Evolutionary conservation across 1,140 invertebrate genomes (phyloP).

Genomic region (Thaumetopoea pityocampa): DNA sequence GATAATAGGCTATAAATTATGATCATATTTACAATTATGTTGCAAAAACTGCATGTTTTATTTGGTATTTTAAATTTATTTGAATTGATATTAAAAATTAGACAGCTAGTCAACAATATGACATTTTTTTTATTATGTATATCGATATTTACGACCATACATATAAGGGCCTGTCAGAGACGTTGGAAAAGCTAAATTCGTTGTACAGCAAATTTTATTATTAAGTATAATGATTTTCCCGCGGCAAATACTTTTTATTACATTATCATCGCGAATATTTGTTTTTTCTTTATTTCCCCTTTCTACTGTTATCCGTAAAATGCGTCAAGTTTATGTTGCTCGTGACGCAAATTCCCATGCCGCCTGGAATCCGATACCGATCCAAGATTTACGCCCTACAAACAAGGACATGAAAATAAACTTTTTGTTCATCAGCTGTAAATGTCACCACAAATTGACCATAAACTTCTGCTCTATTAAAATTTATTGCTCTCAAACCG

Average conservation of each 20-base stretch:
- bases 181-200: too few relatives aligned
- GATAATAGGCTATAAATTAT: too few relatives aligned
- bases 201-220: too few relatives aligned
- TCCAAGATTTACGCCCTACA: conserved; percentile 34
- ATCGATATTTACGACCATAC: too few relatives aligned
- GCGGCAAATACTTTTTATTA: conserved; percentile 5
- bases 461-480: conserved; percentile 67
- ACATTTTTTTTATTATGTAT: too few relatives aligned
- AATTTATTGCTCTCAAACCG: conserved; percentile 61
- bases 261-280: conserved; percentile 3
- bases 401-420: conserved; percentile 47
- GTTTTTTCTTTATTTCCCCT: not conserved
- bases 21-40: too few relatives aligned
- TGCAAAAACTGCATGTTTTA: too few relatives aligned
- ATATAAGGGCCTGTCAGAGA: too few relatives aligned
- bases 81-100: too few relatives aligned
- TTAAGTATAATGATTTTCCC: not conserved
- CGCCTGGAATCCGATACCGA: conserved; percentile 22
- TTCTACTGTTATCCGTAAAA: conserved; percentile 7
- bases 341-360: conserved; percentile 13
- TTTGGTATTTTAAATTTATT: too few relatives aligned
- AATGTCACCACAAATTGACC: conserved; percentile 59
- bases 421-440: conserved; percentile 64
- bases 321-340: conserved; percentile 4
- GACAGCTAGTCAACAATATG: too few relatives aligned